phyloP scores from a whole-genome alignment of 2,888 invertebrate genomes.

The Sphecodes monilicornis region DNA sequence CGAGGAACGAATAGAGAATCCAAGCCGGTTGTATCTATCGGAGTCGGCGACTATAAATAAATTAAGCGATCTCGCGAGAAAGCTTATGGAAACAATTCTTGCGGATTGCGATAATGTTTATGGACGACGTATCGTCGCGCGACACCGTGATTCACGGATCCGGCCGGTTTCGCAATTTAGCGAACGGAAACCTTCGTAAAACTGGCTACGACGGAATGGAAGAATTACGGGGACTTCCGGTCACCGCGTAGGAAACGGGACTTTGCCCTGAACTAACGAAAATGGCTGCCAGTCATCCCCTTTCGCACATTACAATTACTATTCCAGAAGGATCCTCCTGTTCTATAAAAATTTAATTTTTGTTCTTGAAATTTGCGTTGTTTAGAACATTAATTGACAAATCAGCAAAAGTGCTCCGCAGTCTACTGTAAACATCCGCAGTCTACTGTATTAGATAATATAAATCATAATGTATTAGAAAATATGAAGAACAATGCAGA shows the following conservation, averaged over 20 bases:
- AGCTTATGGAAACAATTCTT: constrained; percentile 47
- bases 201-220: background rate
- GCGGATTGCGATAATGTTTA: constrained; percentile 35
- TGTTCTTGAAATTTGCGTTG: too few species aligned
- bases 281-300: background rate
- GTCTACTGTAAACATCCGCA: too few species aligned
- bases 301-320: background rate
- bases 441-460: too few species aligned
- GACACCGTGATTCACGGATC: constrained; percentile 33
- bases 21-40: background rate
- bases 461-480: too few species aligned
- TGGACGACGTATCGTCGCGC: constrained; percentile 17
- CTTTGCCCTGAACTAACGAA: background rate
- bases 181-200: background rate
- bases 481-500: too few species aligned
- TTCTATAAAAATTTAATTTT: background rate
- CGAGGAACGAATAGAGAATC: background rate
- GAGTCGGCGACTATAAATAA: constrained; percentile 42
- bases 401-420: too few species aligned
- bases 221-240: background rate
- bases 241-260: background rate
- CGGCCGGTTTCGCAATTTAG: constrained; percentile 15
- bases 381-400: too few species aligned
- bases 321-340: background rate
- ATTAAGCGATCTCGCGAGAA: constrained; percentile 45